Evolutionary conservation across 2,113 vertebrate species (phyloP).

Genomic region (Anhinga anhinga): DNA sequence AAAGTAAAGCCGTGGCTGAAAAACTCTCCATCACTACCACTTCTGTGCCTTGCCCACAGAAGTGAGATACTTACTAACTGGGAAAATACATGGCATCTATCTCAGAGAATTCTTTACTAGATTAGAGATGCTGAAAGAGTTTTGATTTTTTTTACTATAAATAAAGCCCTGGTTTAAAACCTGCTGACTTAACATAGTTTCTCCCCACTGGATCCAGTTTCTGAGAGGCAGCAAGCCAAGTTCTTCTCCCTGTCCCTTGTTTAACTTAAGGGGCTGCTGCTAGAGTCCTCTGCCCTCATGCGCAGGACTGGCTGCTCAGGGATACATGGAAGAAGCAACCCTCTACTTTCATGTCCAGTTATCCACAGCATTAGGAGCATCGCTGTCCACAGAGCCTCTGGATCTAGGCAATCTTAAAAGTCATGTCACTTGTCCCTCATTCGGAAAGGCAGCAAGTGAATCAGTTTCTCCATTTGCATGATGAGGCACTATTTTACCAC

Average conservation of each 20-base stretch:
- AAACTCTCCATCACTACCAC: background rate
- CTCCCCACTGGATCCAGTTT: background rate
- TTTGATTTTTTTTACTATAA: background rate
- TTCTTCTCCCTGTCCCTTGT: background rate
- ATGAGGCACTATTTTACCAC: background rate
- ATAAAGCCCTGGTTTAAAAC: background rate
- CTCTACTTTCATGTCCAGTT: background rate
- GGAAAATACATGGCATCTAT: background rate
- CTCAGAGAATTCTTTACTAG: background rate
- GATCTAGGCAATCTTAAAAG: background rate
- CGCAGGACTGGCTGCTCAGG: background rate
- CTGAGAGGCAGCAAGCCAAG: background rate
- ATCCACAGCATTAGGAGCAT: background rate
- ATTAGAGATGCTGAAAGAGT: background rate
- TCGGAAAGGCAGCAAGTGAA: background rate
- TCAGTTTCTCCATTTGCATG: background rate
- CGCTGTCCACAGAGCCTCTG: background rate
- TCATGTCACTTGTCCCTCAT: too few relatives aligned
- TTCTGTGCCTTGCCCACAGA: background rate
- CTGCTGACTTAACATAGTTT: background rate
- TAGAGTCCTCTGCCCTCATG: background rate
- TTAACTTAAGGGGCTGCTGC: background rate
- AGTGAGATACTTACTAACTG: background rate
- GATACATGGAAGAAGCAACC: background rate
- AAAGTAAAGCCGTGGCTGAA: background rate